phyloP scores from a whole-genome alignment of 2,888 invertebrate genomes.

The Ophion ventricosus region DNA sequence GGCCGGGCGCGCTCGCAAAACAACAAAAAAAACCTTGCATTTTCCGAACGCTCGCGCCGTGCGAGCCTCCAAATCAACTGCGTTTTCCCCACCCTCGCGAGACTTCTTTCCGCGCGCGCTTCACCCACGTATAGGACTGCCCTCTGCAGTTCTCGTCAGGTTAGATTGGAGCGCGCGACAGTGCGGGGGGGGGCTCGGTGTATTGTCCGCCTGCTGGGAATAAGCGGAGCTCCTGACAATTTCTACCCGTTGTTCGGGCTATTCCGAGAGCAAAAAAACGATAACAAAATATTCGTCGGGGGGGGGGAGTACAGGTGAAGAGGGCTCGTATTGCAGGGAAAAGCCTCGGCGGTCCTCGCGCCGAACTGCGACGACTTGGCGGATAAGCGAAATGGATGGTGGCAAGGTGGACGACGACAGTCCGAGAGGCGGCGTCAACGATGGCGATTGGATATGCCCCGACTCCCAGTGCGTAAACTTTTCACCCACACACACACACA shows the following conservation, averaged over 20 bases:
- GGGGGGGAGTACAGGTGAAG: not conserved
- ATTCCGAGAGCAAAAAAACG: not conserved
- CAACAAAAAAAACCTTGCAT: too few relatives aligned
- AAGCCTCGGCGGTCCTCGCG: conserved; percentile 9
- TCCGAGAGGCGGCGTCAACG: conserved; percentile 77
- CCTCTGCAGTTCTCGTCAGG: conserved; percentile 59
- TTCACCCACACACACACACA: conserved; percentile 42
- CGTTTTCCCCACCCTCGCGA: not conserved
- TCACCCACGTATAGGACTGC: conserved; percentile 36
- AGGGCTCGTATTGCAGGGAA: not conserved
- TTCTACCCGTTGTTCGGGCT: not conserved
- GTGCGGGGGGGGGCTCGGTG: conserved; percentile 37
- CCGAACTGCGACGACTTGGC: conserved; percentile 29
- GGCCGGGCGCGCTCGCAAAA: too few relatives aligned
- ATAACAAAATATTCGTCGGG: not conserved
- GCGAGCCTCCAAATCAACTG: not conserved
- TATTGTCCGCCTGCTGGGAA: conserved; percentile 12
- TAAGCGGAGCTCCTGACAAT: not conserved
- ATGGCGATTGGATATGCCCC: conserved; percentile 82
- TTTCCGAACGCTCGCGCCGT: too few relatives aligned
- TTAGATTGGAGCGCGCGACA: conserved; percentile 56
- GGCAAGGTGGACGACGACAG: conserved; percentile 79
- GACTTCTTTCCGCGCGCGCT: conserved; percentile 13
- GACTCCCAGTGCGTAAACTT: conserved; percentile 79
- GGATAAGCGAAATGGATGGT: conserved; percentile 75